These are phyloP conservation scores for Drosophila birchii DNA, from an alignment of 2,888 invertebrate genomes.

Conservation along the genomic window DNA sequence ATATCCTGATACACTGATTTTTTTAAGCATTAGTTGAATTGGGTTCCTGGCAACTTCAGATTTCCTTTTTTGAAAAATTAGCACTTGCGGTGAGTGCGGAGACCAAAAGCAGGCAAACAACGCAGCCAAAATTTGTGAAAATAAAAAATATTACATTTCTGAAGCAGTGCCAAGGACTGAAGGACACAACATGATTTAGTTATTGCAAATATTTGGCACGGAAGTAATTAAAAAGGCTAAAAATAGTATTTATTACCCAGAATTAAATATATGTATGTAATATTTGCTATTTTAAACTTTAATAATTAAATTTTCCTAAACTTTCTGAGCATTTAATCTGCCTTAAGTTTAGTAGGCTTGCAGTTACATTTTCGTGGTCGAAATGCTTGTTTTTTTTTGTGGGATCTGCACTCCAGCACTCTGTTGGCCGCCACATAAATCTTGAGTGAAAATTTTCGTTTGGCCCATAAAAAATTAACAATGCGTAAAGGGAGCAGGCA, in stretches of 20 bases:
- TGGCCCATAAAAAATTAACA: conserved; percentile 56
- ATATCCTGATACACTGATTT: conserved; percentile 19
- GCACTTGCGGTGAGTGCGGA: conserved; percentile 64
- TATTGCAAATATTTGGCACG: conserved; percentile 27
- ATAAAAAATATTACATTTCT: conserved; percentile 35
- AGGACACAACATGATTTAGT: conserved; percentile 29
- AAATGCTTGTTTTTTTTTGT: not conserved
- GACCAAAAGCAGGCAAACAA: conserved; percentile 14
- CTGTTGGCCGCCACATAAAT: conserved; percentile 54
- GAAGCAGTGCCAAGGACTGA: conserved; percentile 24
- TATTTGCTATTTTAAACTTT: not conserved
- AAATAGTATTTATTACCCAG: not conserved
- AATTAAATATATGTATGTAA: not conserved
- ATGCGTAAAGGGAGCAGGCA: conserved; percentile 40
- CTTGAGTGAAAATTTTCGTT: conserved; percentile 41
- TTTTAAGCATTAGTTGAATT: conserved; percentile 73
- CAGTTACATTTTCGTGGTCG: not conserved
- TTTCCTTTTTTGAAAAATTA: conserved; percentile 50
- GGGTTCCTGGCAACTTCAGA: conserved; percentile 58
- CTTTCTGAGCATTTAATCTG: not conserved
- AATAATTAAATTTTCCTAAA: not conserved
- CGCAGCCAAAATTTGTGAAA: conserved; percentile 43
- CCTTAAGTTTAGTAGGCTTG: conserved; percentile 11
- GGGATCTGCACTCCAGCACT: conserved; percentile 32
- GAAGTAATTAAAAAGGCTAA: conserved; percentile 25